These are phyloP conservation scores for Timandra comae DNA, from an alignment of 2,888 invertebrate genomes.

Conservation along the genomic window DNA sequence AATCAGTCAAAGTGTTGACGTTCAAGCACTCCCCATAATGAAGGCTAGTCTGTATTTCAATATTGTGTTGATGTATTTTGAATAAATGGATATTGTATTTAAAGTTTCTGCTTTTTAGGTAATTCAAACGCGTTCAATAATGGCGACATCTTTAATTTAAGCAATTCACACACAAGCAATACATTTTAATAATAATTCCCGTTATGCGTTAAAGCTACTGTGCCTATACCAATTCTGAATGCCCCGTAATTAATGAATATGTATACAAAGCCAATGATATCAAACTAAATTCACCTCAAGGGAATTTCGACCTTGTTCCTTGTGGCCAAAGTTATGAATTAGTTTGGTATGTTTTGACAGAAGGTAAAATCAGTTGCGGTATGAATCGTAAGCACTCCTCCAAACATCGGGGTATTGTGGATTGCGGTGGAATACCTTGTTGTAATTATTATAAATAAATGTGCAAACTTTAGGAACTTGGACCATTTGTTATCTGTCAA, in stretches of 20 bases:
- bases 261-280: slow-evolving; percentile 32
- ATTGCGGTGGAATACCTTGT: slow-evolving; percentile 49
- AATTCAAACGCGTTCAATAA: too few species aligned
- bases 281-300: slow-evolving; percentile 14
- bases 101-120: too few species aligned
- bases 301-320: slow-evolving; percentile 16
- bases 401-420: slow-evolving; percentile 45
- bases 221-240: slow-evolving; percentile 23
- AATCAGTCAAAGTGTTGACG: too few species aligned
- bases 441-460: slow-evolving; percentile 60
- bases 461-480: slow-evolving; percentile 45
- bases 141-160: too few species aligned
- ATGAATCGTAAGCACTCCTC: slow-evolving; percentile 38
- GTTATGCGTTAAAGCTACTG: slow-evolving; percentile 24
- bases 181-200: slow-evolving; percentile 25
- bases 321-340: slow-evolving; percentile 17
- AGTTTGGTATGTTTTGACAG: slow-evolving; percentile 18
- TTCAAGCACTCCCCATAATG: too few species aligned
- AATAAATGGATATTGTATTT: too few species aligned
- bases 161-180: slow-evolving; percentile 4
- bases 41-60: too few species aligned
- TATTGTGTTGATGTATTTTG: too few species aligned
- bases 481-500: slow-evolving; percentile 39
- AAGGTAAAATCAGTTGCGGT: slow-evolving; percentile 29
- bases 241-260: slow-evolving; percentile 48